Evolutionary conservation across 2,888 invertebrate species (phyloP), one percentile per base, ranked within the genome.

Genomic region (Trissonchulus latispiculum): DNA sequence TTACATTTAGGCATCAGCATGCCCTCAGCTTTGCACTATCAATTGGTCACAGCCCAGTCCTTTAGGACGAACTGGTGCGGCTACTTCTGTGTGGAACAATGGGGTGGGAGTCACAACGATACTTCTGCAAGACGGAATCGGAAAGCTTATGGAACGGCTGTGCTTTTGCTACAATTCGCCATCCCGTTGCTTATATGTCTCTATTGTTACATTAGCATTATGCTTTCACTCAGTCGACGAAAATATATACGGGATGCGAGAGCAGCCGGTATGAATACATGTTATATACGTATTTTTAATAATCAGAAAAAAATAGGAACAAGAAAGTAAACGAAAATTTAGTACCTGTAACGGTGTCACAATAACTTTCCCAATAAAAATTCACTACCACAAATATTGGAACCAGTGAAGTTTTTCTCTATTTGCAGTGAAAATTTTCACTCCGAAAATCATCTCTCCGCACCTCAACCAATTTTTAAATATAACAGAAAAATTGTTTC

Each of bases 121-220:
- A 23, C 8, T 23, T 23, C 8, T 23, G 8, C 48, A 15, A 8
- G 8, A 23, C 8, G 8, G 8, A 8, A 15, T 8, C 48, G 48
- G 8, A 48, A 48, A 48, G 23, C 23, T 8, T 97, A 93, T 83
- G 93, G 95, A 1, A 90, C 90, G 0, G 88, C 91, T 62, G 96
- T 95, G 0, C 90, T 93, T 29, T 88, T 90, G 32, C 86, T 96
- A 79, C 97, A 99, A 86, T 97, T 97, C 82, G 89, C 94, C 69
- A 86, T 97, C 77, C 97, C 97, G 1, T 95, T 97, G 84, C 86
- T 90, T 76, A 90, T 96, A 77, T 96, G 97, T 80, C 91, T 92
- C 8, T 90, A 93, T 82, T 95, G 95, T 84, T 99, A 99, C 85
- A 89, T 91, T 18, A 90, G 91, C 83, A 95, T 99, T 37, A 48